phyloP scores from a whole-genome alignment of 2,797 vertebrate genomes.

The Enteromius argenteus region DNA sequence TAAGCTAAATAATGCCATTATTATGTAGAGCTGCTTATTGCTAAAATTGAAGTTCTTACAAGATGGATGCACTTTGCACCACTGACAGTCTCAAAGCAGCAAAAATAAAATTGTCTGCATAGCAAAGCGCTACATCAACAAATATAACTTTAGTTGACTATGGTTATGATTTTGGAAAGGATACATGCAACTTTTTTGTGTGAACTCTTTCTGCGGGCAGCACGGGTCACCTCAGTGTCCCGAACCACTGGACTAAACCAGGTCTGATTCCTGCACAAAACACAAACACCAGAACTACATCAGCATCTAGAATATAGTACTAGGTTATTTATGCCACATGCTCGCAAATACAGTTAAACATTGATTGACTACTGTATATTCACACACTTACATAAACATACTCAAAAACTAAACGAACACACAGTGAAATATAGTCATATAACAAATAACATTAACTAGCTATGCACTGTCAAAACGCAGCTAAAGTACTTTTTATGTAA shows the following conservation, averaged over 20 bases:
- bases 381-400: background rate
- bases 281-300: background rate
- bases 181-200: slow-evolving; percentile 91
- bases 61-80: background rate
- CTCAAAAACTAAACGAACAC: background rate
- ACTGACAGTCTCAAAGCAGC: too few relatives aligned
- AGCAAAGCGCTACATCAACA: background rate
- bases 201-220: slow-evolving; percentile 83
- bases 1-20: background rate
- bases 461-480: background rate
- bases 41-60: background rate
- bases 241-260: slow-evolving; percentile 77
- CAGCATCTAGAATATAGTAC: background rate
- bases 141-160: background rate
- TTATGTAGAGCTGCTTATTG: background rate
- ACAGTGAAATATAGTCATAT: background rate
- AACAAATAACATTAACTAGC: too few relatives aligned
- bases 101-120: too few relatives aligned
- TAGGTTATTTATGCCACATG: background rate
- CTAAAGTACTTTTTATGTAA: background rate
- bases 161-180: slow-evolving; percentile 69
- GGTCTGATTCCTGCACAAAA: slow-evolving; percentile 45
- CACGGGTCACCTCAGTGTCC: slow-evolving; percentile 80
- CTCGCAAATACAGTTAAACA: background rate
- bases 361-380: background rate